Conservation (phyloP, 2,888 invertebrate species). For the Pantelozetes paolii region DNA sequence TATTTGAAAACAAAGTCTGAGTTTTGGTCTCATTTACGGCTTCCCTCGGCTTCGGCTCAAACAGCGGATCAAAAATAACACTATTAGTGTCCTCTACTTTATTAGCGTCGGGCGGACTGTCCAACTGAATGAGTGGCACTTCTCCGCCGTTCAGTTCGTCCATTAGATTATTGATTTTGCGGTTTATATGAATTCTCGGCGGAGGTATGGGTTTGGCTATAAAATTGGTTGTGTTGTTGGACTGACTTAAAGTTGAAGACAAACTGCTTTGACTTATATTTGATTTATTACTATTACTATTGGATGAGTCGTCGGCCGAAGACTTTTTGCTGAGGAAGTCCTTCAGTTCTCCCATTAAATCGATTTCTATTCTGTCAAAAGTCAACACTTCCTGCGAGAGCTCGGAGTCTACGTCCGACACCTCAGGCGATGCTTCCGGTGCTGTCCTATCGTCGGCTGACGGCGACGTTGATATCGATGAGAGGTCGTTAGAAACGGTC, state of each 20-base stretch:
- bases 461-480: background rate
- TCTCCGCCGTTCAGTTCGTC: background rate
- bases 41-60: conserved; percentile 32
- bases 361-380: conserved; percentile 44
- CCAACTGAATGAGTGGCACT: conserved; percentile 40
- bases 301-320: conserved; percentile 15
- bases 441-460: conserved; percentile 15
- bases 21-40: background rate
- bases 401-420: conserved; percentile 44
- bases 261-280: conserved; percentile 21
- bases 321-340: conserved; percentile 43
- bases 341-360: conserved; percentile 46
- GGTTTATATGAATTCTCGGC: conserved; percentile 39
- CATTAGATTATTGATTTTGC: background rate
- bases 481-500: background rate
- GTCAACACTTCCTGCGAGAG: conserved; percentile 38
- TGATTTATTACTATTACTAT: conserved; percentile 25
- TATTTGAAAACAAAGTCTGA: background rate
- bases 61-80: conserved; percentile 42
- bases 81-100: background rate
- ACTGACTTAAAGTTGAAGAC: background rate
- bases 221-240: background rate
- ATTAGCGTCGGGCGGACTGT: conserved; percentile 39
- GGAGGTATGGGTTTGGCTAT: conserved; percentile 44
- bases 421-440: conserved; percentile 42